Base-by-base conservation (phyloP, 2,797 vertebrate species). In the Zenarchopterus dispar region DNA sequence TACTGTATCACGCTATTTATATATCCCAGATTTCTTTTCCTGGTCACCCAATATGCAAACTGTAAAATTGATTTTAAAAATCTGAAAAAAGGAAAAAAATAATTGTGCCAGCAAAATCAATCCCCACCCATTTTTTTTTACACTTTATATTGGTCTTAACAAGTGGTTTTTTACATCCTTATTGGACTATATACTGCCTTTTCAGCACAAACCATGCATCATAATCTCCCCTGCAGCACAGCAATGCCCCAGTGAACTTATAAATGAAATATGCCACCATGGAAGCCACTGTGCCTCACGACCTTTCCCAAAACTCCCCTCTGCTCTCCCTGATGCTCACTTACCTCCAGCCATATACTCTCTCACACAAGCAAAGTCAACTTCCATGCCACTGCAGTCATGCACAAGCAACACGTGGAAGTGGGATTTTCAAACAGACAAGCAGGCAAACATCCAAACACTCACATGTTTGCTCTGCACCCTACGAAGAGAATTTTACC, bases 191-290 rank as follows among this genome's bases (percentile, higher is more conserved):
- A 60, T 1, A 47, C 51, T 17, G 72, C 44, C 21, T 78, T 82
- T 84, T 66, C 48, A n/a, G 55, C 36, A 33, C 73, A 77, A 82
- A 83, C 61, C 31, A 45, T 74, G 65, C 78, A 56, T 75, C 68
- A 78, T 82, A 78, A 85, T 89, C 77, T 80, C 61, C 72, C 84
- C 84, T 65, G 78, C 78, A 87, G 84, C 86, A 77, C 63, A 68
- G 75, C 52, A 43, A 74, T 81, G 77, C 84, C 85, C 80, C 67
- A 66, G 80, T 68, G 81, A 85, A 81, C 63, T 77, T 82, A 70
- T 74, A 82, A 89, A 89, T 88, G 81, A 88, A 90, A 89, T 85
- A 80, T 75, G 87, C 75, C 84, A 73, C 81, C 73, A 75, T 78
- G 84, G 84, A 86, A 88, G 81, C 58, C 61, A 67, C 62, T 58